A percentile compares a stretch with the other conserved stretches of the same genome.
These are phyloP conservation scores for Drosophila kurseongensis DNA, from an alignment of 1,140 invertebrate species.

Conservation along the genomic window DNA sequence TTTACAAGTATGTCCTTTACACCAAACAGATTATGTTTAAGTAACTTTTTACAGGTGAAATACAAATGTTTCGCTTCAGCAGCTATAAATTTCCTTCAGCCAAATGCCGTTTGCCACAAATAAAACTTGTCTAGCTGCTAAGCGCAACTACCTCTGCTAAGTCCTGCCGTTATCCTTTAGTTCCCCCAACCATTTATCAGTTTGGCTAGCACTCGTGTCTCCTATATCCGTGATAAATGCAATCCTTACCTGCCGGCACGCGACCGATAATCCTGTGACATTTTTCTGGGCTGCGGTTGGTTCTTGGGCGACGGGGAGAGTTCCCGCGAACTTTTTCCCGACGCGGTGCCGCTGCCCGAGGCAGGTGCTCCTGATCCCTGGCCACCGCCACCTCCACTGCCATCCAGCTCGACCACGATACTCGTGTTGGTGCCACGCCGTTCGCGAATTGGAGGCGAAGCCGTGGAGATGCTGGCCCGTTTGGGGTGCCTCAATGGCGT, in stretches of 20 bases:
- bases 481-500: slow-evolving; percentile 73
- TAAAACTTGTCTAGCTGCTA: slow-evolving; percentile 5
- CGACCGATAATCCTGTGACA: slow-evolving; percentile 82
- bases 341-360: slow-evolving; percentile 67
- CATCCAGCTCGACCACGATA: slow-evolving; percentile 72
- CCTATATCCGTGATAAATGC: slow-evolving; percentile 41
- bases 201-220: slow-evolving; percentile 1
- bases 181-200: slow-evolving; percentile 27
- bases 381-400: slow-evolving; percentile 7
- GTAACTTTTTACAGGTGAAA: too few species aligned
- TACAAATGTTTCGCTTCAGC: background rate
- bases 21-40: background rate
- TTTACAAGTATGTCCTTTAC: too few species aligned
- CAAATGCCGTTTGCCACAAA: background rate
- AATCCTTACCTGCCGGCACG: slow-evolving; percentile 73
- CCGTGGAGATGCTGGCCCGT: slow-evolving; percentile 72
- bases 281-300: slow-evolving; percentile 77
- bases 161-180: slow-evolving; percentile 17
- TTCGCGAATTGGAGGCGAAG: slow-evolving; percentile 56
- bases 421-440: slow-evolving; percentile 70
- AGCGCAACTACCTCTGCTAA: background rate
- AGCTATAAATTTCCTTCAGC: background rate
- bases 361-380: slow-evolving; percentile 36
- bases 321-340: slow-evolving; percentile 80
- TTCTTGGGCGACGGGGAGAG: slow-evolving; percentile 83